Evolutionary conservation across 2,888 invertebrate genomes (phyloP), one percentile per base, ranked within the genome.

Genomic region (Dicroscelio sp.): DNA sequence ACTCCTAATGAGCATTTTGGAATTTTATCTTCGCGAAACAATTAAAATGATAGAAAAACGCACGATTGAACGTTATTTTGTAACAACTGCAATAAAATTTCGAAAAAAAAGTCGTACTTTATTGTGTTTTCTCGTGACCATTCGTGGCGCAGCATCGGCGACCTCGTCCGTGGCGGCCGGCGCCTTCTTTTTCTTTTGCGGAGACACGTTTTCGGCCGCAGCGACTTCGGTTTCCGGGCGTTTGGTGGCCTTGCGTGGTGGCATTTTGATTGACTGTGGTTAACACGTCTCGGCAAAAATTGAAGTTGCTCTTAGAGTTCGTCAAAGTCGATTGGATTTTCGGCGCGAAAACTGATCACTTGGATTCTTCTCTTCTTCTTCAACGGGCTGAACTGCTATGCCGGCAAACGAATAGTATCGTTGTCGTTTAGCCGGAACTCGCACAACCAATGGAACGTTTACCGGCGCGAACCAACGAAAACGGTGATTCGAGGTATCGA

Each of bases 171-270:
- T 43, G 6, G 63, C 63, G 20, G 20, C 58, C 31, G 55, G 38
- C 69, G 25, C 20, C 69, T 76, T 78, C 60, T 85, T 85, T 25
- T 85, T 85, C 65, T 85, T 85, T 14, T 52, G 58, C 43, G 85
- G 69, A 23, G 85, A 85, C 85, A 85, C 85, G 85, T 85, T 85
- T 78, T 76, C 85, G 3, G 67, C 35, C 35, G 23, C 67, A 14
- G 55, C 67, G 0, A 43, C 69, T 73, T 85, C 85, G 35, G 76
- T 69, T 67, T 85, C 76, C 43, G 85, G 38, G 43, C 85, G 85
- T 69, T 85, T 85, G 4, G 25, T 48, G 38, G 58, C 78, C 35
- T 85, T 85, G 73, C 83, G 83, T 69, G 76, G 85, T n/a, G 71
- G 48, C 76, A 85, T 73, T 52, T 31, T 65, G 31, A 17, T 65